Conservation (phyloP, 2,113 vertebrate species). For the Ceyx margarethae region DNA sequence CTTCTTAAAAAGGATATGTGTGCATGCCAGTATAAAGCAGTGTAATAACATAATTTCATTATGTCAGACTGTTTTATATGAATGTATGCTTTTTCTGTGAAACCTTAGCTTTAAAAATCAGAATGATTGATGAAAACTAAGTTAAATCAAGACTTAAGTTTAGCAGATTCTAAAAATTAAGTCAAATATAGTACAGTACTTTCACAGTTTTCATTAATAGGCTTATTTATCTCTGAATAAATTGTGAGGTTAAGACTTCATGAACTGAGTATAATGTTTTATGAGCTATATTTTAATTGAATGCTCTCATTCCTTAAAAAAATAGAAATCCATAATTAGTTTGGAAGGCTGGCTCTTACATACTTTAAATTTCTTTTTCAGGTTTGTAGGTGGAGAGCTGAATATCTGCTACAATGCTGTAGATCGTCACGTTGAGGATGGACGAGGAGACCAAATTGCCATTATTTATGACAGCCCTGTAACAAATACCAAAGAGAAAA, state of each 20-base stretch:
- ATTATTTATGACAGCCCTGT: conserved; percentile 95
- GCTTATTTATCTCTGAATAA: not conserved
- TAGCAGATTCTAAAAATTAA: not conserved
- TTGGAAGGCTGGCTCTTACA: not conserved
- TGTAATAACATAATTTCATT: not conserved
- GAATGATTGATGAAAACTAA: not conserved
- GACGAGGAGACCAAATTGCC: conserved; percentile 85
- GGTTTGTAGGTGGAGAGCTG: conserved; percentile 92
- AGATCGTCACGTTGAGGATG: conserved; percentile 89
- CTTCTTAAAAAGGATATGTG: not conserved
- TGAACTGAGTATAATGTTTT: not conserved
- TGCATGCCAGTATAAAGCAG: not conserved
- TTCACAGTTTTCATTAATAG: not conserved
- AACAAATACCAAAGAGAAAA: conserved; percentile 81
- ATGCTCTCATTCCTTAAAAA: not conserved
- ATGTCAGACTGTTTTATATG: not conserved
- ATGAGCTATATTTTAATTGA: not conserved
- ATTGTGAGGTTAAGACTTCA: not conserved
- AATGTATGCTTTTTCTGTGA: not conserved
- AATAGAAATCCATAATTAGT: not conserved
- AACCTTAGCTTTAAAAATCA: not conserved
- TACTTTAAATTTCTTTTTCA: conserved; percentile 61
- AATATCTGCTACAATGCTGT: conserved; percentile 95
- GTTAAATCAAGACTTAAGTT: not conserved
- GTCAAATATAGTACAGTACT: not conserved